A percentile compares a stretch with the other conserved stretches of the same genome.
phyloP scores from a whole-genome alignment of 2,888 invertebrate genomes.

The Apamea epomidion region DNA sequence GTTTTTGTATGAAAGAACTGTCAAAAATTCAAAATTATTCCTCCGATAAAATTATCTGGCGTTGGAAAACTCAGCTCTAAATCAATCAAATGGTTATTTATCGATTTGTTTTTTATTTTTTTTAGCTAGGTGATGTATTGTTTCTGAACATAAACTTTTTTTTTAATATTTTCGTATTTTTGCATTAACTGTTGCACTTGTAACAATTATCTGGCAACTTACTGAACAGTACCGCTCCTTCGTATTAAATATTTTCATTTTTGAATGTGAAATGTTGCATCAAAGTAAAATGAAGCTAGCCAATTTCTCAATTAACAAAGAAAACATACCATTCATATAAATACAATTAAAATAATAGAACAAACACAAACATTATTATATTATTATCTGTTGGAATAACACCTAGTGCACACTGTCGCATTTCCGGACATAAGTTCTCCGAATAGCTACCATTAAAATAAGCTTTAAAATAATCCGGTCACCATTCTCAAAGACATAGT shows the following conservation, averaged over 20 bases:
- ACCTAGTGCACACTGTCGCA: conserved; percentile 69
- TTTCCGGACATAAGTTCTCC: conserved; percentile 72
- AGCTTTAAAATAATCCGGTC: conserved; percentile 81
- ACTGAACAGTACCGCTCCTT: no score
- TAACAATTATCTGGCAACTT: no score
- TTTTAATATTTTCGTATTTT: background rate
- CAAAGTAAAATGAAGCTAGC: background rate
- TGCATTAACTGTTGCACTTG: background rate
- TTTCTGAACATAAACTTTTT: background rate
- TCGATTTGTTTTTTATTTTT: background rate
- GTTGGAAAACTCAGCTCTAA: background rate
- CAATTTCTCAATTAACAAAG: background rate
- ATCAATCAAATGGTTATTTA: background rate
- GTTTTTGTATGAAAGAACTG: no score
- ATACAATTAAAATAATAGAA: conserved; percentile 7
- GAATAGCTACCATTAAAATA: conserved; percentile 79
- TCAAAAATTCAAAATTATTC: no score
- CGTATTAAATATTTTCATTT: background rate
- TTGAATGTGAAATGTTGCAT: background rate
- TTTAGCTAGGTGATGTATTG: background rate
- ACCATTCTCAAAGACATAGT: conserved; percentile 74
- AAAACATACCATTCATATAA: background rate
- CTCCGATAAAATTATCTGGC: no score
- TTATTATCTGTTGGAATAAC: conserved; percentile 60
- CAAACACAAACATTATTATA: conserved; percentile 41